Base-by-base conservation (phyloP, 2,797 vertebrate species). In the Xenentodon cancila region DNA sequence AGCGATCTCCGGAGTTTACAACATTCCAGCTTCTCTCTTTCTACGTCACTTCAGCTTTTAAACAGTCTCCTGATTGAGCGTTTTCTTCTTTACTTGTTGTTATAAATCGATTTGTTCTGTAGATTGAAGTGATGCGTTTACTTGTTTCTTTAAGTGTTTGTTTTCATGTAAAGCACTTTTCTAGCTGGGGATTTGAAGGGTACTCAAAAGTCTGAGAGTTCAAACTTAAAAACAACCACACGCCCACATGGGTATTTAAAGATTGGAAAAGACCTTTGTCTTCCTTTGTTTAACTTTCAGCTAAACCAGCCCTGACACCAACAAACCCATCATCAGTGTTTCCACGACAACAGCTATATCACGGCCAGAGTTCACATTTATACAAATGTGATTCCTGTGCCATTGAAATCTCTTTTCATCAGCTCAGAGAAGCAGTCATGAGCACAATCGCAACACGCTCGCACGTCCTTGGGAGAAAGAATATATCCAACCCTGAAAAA, bases 281-380 rank as follows among this genome's bases (percentile, higher is more conserved):
- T 67, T 80, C 81, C 77, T 83, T 82, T 87, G 79, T 87, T 86
- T 59, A 71, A 84, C 77, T 82, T 78, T 83, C 53, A 77, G 62
- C 69, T 47, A 63, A 81, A 79, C 73, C 65, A 85, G 62, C 79
- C 82, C 73, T 85, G 82, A 89, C 87, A 81, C 75, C 84, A 85
- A 84, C 82, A 88, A 88, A 90, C 84, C 88, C 84, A 69, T 90
- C 88, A 87, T 84, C 84, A 18, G 50, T 67, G 89, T 87, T 88
- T 89, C 84, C 80, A 87, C 69, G 73, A 88, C 85, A 80, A 84
- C 88, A 85, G 68, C 79, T 78, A 71, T 4, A 43, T 71, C 52
- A 22, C 2, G 81, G 86, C 85, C 87, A 85, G 59, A 87, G 85
- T 68, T 88, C 80, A 80, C 78, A 6, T 82, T 79, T 46, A 21